Conservation (phyloP, 1,140 invertebrate genomes). For the Neodiprion fabricii region DNA sequence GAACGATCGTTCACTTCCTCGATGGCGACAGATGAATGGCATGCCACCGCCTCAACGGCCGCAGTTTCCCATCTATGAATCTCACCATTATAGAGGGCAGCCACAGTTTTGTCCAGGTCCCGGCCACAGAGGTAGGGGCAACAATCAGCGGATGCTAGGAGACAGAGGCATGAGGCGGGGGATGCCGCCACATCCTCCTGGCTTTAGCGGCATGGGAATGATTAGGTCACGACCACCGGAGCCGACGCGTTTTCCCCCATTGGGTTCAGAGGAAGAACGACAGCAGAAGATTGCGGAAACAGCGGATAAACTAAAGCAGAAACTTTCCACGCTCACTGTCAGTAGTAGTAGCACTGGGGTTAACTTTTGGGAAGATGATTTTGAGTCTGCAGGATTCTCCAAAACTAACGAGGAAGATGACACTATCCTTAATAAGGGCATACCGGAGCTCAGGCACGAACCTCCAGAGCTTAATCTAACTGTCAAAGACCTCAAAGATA, state of each 20-base stretch:
- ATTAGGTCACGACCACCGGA: neutral
- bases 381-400: constrained; percentile 19
- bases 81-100: constrained; percentile 9
- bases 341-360: constrained; percentile 36
- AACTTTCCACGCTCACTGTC: constrained; percentile 41
- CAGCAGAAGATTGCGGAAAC: constrained; percentile 51
- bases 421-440: constrained; percentile 21
- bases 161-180: neutral
- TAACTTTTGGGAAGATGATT: constrained; percentile 45
- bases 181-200: neutral
- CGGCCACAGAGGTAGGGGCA: neutral
- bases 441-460: constrained; percentile 41
- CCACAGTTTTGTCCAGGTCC: constrained; percentile 7
- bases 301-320: constrained; percentile 52
- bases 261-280: constrained; percentile 55
- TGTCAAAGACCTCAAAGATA: constrained; percentile 46
- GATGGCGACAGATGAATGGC: constrained; percentile 22
- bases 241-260: constrained; percentile 28
- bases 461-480: constrained; percentile 44
- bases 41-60: neutral
- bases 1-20: constrained; percentile 1
- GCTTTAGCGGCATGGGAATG: neutral
- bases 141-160: neutral
- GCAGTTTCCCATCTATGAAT: constrained; percentile 7
- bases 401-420: constrained; percentile 7